Evolutionary conservation across 2,888 invertebrate genomes (phyloP).

Genomic region (Hirtodrosophila cameraria): DNA sequence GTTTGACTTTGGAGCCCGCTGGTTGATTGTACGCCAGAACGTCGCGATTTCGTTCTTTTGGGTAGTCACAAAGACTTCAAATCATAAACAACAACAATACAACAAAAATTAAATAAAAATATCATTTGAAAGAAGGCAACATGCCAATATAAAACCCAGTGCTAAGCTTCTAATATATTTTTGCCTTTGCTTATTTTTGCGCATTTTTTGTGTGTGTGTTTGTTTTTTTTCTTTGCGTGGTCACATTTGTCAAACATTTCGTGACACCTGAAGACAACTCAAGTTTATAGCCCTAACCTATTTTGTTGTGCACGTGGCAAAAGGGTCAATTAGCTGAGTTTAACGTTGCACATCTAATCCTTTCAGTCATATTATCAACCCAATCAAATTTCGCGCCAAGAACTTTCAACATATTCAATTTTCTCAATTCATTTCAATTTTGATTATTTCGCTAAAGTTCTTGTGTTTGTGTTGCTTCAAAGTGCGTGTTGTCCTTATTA

Average conservation of each 20-base stretch:
- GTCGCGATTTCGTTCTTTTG: slow-evolving; percentile 45
- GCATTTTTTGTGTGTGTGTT: slow-evolving; percentile 16
- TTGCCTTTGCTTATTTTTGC: slow-evolving; percentile 27
- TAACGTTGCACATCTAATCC: slow-evolving; percentile 50
- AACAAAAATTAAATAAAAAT: slow-evolving; percentile 7
- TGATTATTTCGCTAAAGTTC: neutral
- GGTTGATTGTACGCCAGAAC: slow-evolving; percentile 43
- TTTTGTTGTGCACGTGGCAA: slow-evolving; percentile 42
- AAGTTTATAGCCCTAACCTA: slow-evolving; percentile 47
- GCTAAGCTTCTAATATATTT: slow-evolving; percentile 5
- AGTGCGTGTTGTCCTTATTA: slow-evolving; percentile 8
- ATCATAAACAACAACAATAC: slow-evolving; percentile 35
- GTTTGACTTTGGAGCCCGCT: slow-evolving; percentile 66
- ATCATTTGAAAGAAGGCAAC: slow-evolving; percentile 13
- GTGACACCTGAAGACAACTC: slow-evolving; percentile 41
- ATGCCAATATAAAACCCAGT: slow-evolving; percentile 11
- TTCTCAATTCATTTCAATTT: slow-evolving; percentile 24
- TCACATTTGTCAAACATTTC: slow-evolving; percentile 26
- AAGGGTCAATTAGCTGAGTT: slow-evolving; percentile 28
- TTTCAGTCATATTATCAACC: slow-evolving; percentile 24
- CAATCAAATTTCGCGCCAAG: slow-evolving; percentile 42
- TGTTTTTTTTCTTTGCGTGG: slow-evolving; percentile 18
- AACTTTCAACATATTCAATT: slow-evolving; percentile 54
- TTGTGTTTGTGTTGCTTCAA: slow-evolving; percentile 15
- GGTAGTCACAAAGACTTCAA: slow-evolving; percentile 19